Conservation (phyloP, 2,888 invertebrate genomes). For the Cephonodes hylas region DNA sequence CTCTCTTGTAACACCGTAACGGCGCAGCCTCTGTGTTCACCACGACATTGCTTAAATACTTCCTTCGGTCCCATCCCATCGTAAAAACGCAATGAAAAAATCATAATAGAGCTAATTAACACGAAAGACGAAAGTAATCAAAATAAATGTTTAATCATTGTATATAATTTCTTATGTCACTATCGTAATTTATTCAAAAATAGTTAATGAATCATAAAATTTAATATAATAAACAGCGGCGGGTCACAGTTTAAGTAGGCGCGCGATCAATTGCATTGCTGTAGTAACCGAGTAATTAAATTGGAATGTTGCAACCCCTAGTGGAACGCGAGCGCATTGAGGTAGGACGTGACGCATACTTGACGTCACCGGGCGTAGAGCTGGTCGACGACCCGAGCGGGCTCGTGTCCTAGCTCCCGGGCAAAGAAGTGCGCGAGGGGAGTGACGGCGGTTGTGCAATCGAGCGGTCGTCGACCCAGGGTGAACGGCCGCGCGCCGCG, state of each 20-base stretch:
- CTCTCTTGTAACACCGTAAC: conserved; percentile 23
- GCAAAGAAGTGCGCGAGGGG: conserved; percentile 46
- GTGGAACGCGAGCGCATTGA: conserved; percentile 80
- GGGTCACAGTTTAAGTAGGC: background rate
- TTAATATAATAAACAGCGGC: background rate
- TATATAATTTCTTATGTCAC: too few species aligned
- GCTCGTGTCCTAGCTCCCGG: conserved; percentile 66
- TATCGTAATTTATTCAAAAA: background rate
- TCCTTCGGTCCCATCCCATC: background rate
- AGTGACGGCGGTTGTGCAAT: conserved; percentile 72
- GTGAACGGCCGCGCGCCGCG: conserved; percentile 75
- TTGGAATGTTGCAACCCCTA: conserved; percentile 72
- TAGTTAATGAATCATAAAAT: background rate
- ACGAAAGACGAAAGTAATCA: background rate
- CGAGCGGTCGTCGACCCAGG: conserved; percentile 78
- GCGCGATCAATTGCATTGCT: conserved; percentile 8
- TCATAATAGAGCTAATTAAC: too few species aligned
- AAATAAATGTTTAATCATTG: background rate
- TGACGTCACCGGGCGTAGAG: conserved; percentile 71
- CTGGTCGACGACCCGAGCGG: conserved; percentile 66
- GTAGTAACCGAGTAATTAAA: conserved; percentile 33
- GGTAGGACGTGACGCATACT: conserved; percentile 81
- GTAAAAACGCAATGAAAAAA: background rate
- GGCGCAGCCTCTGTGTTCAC: conserved; percentile 35
- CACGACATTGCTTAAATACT: background rate